Conservation (phyloP, 2,113 vertebrate species). For the Diadophis punctatus region DNA sequence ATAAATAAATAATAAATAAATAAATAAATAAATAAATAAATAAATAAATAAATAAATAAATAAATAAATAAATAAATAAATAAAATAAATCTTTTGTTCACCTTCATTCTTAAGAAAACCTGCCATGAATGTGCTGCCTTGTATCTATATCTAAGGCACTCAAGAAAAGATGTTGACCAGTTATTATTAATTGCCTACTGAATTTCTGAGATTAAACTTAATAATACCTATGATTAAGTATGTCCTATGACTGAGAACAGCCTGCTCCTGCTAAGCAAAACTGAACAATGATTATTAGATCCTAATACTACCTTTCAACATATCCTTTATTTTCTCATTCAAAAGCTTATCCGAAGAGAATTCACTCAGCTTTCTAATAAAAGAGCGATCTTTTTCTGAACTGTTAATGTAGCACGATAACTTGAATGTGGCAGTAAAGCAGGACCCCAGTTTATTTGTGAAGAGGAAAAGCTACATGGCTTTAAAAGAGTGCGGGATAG, state of each 20-base stretch:
- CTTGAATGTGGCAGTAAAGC: background rate
- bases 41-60: no score
- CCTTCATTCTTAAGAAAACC: background rate
- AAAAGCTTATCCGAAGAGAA: background rate
- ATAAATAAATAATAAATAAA: no score
- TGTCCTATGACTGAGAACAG: background rate
- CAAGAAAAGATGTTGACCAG: background rate
- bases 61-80: no score
- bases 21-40: no score
- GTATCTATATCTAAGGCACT: background rate
- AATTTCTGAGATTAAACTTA: background rate
- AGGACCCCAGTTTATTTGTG: background rate
- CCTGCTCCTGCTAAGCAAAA: background rate
- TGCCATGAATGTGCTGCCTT: background rate
- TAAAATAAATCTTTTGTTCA: background rate
- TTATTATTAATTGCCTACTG: background rate
- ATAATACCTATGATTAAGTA: background rate
- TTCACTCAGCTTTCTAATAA: background rate
- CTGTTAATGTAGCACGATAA: background rate
- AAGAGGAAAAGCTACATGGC: background rate
- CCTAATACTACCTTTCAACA: background rate
- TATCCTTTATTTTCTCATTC: background rate
- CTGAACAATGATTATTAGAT: background rate
- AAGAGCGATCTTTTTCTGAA: background rate
- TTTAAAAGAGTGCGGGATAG: background rate